Conservation (phyloP, 2,113 vertebrate species). For the Xiphophorus hellerii region DNA sequence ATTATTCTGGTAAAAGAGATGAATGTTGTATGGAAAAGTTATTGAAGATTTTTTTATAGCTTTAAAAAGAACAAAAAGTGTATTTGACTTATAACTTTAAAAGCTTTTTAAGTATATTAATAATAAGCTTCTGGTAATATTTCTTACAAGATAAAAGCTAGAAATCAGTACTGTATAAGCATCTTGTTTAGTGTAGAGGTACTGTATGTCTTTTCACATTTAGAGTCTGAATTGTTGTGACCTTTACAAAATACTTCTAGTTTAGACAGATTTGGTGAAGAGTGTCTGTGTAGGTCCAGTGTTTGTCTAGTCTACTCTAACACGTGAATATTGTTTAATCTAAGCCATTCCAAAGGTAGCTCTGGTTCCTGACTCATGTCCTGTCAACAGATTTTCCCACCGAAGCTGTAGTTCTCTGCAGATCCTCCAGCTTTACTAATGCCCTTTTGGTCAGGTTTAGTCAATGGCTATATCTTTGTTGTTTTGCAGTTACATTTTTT, state of each 20-base stretch:
- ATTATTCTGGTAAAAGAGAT: not conserved
- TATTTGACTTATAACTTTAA: conserved; percentile 24
- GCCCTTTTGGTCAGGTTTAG: not conserved
- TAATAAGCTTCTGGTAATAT: conserved; percentile 7
- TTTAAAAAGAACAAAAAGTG: conserved; percentile 11
- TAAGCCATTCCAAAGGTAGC: too few relatives aligned
- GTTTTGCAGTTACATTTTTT: not conserved
- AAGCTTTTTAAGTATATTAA: conserved; percentile 22
- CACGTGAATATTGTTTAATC: too few relatives aligned
- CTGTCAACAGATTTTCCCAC: too few relatives aligned
- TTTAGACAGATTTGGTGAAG: too few relatives aligned
- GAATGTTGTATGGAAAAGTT: conserved; percentile 7
- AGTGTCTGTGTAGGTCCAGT: too few relatives aligned
- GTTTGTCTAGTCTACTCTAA: too few relatives aligned
- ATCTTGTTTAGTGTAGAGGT: too few relatives aligned
- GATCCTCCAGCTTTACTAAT: not conserved
- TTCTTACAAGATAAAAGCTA: not conserved
- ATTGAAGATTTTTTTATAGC: conserved; percentile 35
- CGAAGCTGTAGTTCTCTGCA: not conserved
- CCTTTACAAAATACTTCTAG: too few relatives aligned
- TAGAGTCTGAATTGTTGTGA: too few relatives aligned
- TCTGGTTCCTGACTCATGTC: too few relatives aligned
- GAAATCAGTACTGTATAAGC: too few relatives aligned
- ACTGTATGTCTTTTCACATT: too few relatives aligned
- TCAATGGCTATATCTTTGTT: not conserved